phyloP scores from a whole-genome alignment of 2,113 vertebrate genomes.

The Hoplias malabaricus region DNA sequence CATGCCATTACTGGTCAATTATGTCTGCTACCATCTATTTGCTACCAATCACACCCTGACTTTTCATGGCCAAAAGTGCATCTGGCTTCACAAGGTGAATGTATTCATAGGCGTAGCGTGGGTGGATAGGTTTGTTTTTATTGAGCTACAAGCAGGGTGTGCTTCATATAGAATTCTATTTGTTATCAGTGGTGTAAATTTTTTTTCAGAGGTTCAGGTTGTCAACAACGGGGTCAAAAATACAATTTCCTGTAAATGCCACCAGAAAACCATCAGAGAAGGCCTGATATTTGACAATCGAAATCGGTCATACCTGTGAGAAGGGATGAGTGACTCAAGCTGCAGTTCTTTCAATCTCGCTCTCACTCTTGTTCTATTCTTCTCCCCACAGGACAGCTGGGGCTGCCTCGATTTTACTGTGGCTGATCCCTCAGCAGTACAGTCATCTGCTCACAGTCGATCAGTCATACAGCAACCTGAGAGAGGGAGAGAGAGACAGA shows the following conservation, averaged over 20 bases:
- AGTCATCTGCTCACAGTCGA: conserved; percentile 35
- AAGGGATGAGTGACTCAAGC: not conserved
- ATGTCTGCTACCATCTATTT: too few relatives aligned
- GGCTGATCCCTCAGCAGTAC: conserved; percentile 27
- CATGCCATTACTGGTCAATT: too few relatives aligned
- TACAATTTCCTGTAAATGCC: not conserved
- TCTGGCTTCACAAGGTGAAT: too few relatives aligned
- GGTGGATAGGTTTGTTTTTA: too few relatives aligned
- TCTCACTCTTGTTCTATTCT: not conserved
- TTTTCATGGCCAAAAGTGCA: too few relatives aligned
- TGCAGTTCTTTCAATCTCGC: conserved; percentile 20
- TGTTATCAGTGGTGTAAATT: not conserved
- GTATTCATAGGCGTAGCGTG: too few relatives aligned
- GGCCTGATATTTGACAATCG: not conserved
- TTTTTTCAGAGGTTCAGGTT: not conserved
- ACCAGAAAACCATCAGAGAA: not conserved
- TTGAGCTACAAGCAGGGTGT: too few relatives aligned
- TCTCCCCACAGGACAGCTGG: conserved; percentile 16
- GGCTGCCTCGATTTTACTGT: conserved; percentile 25
- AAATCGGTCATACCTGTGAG: conserved; percentile 13
- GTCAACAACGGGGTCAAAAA: not conserved
- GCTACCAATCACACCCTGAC: too few relatives aligned
- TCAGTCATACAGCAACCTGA: conserved; percentile 35
- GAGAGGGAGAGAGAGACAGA: conserved; percentile 14
- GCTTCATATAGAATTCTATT: not conserved